phyloP scores from a whole-genome alignment of 2,797 vertebrate genomes.

The Acanthurus leucopareius region DNA sequence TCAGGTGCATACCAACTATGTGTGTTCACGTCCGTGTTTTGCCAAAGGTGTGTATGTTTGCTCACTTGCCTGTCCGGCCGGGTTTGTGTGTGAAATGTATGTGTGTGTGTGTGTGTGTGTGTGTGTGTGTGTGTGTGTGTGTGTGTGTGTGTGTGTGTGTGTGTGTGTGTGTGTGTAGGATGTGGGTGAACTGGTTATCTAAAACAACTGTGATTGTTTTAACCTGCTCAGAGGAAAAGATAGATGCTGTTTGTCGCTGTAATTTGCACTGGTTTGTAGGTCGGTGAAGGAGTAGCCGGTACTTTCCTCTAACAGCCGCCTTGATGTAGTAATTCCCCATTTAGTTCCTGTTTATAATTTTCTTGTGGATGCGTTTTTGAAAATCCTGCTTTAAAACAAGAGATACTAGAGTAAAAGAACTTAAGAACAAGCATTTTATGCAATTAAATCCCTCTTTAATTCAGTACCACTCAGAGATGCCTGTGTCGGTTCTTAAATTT shows the following conservation, averaged over 20 bases:
- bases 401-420: background rate
- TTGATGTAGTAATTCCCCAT: background rate
- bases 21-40: constrained; percentile 48
- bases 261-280: background rate
- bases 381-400: background rate
- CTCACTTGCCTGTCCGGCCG: constrained; percentile 33
- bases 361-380: too few species aligned
- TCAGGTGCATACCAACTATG: constrained; percentile 31
- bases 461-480: background rate
- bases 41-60: constrained; percentile 62
- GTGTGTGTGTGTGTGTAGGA: constrained; percentile 9
- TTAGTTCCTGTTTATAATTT: background rate
- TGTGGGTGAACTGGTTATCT: constrained; percentile 29
- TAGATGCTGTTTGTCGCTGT: background rate
- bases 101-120: background rate
- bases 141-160: background rate
- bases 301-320: background rate
- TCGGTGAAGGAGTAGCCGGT: too few species aligned
- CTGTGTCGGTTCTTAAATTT: constrained; percentile 19
- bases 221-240: constrained; percentile 2
- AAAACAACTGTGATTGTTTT: background rate
- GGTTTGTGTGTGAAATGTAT: constrained; percentile 22
- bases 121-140: background rate
- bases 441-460: background rate
- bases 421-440: background rate